Evolutionary conservation across 1,140 invertebrate species (phyloP), one percentile per base, ranked within the genome.

Genomic region (Harlomillsia oculata): DNA sequence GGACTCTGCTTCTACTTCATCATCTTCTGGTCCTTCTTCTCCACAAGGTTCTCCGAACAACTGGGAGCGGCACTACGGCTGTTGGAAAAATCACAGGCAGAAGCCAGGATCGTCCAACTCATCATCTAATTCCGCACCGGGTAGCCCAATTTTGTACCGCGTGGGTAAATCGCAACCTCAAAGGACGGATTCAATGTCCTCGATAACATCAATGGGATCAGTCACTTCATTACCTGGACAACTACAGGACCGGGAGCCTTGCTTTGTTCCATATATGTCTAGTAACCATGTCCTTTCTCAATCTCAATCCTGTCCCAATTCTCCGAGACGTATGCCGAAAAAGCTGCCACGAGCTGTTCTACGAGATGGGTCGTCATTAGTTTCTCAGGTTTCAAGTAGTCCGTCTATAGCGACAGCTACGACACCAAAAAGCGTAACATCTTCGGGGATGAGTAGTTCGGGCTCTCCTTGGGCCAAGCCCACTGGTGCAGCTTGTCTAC

Each of bases 31-130:
- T 1, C 37, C 50, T 23, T 29, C 32, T 13, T 57, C 62, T 8
- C 55, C 54, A 11, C 44, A 51, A 20, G 25, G 29, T 45, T 49
- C 58, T 41, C 63, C 45, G 20, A 46, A 46, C 41, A 40, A 30
- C 26, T 65, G 60, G 60, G 60, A 65, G 30, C 32, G 64, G 16
- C 64, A 65, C 45, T 65, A 65, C 23, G 64, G 64, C 4, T 65
- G 60, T 36, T 62, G 60, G 60, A 62, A 57, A 45, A 61, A 59
- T 51, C 64, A 62, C 30, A 41, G 60, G 32, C 23, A 40, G 34
- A 40, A 54, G 11, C 49, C 40, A n/a, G 44, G 52, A 34, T 20
- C 26, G 25, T 56, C 53, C 23, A 49, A 40, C 18, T 45, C 52
- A 21, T 50, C 53, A 5, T 32, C 57, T 13, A 59, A 44, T 30